Evolutionary conservation across 2,113 vertebrate genomes (phyloP).

Genomic region (Grus americana): DNA sequence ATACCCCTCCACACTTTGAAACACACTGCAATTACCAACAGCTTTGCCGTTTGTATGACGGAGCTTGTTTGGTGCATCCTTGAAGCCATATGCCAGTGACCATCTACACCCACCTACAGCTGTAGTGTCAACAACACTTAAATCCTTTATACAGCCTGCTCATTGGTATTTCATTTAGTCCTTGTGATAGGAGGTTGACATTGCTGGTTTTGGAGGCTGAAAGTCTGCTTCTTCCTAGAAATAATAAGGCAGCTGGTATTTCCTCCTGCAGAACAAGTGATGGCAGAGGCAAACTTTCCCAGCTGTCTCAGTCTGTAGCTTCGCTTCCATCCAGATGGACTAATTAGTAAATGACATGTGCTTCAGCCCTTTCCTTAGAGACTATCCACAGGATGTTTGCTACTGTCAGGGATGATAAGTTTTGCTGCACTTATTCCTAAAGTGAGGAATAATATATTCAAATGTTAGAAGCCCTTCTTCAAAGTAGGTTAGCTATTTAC

Average conservation of each 20-base stretch:
- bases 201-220: not conserved
- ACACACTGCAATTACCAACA: not conserved
- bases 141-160: not conserved
- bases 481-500: not conserved
- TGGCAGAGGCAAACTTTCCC: not conserved
- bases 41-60: not conserved
- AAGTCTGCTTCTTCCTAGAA: not conserved
- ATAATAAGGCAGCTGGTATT: not conserved
- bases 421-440: not conserved
- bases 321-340: not conserved
- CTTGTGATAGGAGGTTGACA: not conserved
- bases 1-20: not conserved
- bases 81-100: not conserved
- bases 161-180: not conserved
- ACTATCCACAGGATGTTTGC: not conserved
- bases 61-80: not conserved
- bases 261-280: not conserved
- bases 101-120: not conserved
- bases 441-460: not conserved
- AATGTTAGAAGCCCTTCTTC: not conserved
- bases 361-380: not conserved
- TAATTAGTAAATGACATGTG: not conserved
- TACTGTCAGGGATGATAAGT: not conserved
- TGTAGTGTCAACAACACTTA: not conserved
- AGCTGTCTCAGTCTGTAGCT: not conserved